phyloP scores from a whole-genome alignment of 2,797 vertebrate species.

The Morus bassanus region DNA sequence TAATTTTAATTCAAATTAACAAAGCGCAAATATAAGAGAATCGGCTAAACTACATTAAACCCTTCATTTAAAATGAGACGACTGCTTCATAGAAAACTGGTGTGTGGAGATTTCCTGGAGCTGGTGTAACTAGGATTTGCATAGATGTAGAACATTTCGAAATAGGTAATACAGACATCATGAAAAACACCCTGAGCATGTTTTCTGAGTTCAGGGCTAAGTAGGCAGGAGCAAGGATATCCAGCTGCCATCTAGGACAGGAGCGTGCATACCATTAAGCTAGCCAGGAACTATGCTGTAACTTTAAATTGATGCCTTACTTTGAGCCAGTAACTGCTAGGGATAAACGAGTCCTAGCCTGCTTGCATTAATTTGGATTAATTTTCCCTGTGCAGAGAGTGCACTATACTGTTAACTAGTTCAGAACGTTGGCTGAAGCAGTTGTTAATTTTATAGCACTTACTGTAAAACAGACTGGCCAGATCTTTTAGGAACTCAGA shows the following conservation, averaged over 20 bases:
- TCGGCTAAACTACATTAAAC: neutral
- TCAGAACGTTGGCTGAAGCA: slow-evolving; percentile 1
- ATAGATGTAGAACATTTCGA: neutral
- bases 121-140: neutral
- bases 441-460: slow-evolving; percentile 13
- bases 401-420: neutral
- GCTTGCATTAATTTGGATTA: slow-evolving; percentile 33
- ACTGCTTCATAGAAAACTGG: neutral
- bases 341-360: neutral
- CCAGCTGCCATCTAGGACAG: neutral
- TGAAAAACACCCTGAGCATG: neutral
- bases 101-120: neutral
- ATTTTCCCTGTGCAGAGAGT: neutral
- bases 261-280: neutral
- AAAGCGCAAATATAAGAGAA: neutral
- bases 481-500: neutral
- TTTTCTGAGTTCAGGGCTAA: neutral
- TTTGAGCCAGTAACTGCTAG: neutral
- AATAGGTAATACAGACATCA: neutral
- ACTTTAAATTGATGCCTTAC: neutral
- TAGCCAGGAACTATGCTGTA: neutral
- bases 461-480: neutral
- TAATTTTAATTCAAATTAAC: neutral
- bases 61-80: neutral
- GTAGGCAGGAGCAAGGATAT: neutral